These are phyloP conservation scores for Platycheirus albimanus DNA, from an alignment of 2,888 invertebrate species.

Conservation along the genomic window DNA sequence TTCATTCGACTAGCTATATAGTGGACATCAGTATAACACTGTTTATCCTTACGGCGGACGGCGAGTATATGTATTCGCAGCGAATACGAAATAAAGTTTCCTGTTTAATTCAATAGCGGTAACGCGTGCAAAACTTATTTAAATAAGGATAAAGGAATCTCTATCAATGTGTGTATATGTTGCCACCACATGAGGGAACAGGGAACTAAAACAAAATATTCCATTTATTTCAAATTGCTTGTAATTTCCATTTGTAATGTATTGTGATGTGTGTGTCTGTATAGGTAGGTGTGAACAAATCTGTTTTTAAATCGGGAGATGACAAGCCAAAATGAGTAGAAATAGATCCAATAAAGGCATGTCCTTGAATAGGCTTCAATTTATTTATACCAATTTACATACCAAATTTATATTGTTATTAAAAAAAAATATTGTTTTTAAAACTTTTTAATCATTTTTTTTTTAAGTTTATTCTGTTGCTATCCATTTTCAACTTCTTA, in stretches of 20 bases:
- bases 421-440: no score
- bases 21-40: neutral
- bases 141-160: conserved; percentile 38
- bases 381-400: no score
- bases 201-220: conserved; percentile 56
- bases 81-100: conserved; percentile 67
- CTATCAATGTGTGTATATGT: neutral
- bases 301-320: conserved; percentile 9
- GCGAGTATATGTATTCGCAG: conserved; percentile 54
- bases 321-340: no score
- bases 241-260: conserved; percentile 61
- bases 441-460: no score
- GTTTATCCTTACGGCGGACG: no score
- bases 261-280: no score
- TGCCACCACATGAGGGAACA: conserved; percentile 18
- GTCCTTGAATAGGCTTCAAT: no score
- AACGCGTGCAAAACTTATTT: conserved; percentile 58
- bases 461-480: no score
- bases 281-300: conserved; percentile 31
- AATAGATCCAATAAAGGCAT: no score
- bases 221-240: conserved; percentile 69
- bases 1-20: neutral
- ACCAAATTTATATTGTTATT: no score
- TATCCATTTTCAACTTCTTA: no score
- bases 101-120: conserved; percentile 57